A percentile compares a stretch with the other conserved stretches of the same genome.
Evolutionary conservation across 2,797 vertebrate genomes (phyloP).

Genomic region (Anguilla megastoma): DNA sequence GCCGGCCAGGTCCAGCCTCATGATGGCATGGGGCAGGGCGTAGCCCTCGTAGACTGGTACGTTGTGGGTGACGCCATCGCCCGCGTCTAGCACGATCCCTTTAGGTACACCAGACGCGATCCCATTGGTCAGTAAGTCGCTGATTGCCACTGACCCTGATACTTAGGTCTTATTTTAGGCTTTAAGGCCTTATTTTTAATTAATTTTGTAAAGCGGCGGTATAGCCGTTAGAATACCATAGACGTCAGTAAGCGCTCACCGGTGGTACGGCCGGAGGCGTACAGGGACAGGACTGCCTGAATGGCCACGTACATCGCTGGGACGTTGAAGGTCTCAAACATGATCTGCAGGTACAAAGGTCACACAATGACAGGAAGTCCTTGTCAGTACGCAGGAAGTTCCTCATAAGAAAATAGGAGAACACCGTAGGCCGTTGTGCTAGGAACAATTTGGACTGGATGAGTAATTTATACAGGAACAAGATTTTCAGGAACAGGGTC

Average conservation of each 20-base stretch:
- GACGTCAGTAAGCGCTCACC: neutral
- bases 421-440: no score
- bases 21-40: neutral
- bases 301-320: constrained; percentile 29
- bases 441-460: no score
- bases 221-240: neutral
- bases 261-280: constrained; percentile 26
- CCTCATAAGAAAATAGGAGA: no score
- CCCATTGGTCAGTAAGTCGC: neutral
- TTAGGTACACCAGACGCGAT: neutral
- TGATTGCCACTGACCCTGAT: neutral
- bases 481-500: no score
- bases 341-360: constrained; percentile 14
- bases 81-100: neutral
- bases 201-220: neutral
- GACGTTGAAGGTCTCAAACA: constrained; percentile 31
- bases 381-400: neutral
- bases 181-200: no score
- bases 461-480: no score
- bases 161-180: neutral
- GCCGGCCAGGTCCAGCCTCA: constrained; percentile 9
- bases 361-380: neutral
- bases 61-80: neutral
- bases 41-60: constrained; percentile 4
- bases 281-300: constrained; percentile 25